phyloP scores from a whole-genome alignment of 2,888 invertebrate genomes.

The Drosophila aldrichi region DNA sequence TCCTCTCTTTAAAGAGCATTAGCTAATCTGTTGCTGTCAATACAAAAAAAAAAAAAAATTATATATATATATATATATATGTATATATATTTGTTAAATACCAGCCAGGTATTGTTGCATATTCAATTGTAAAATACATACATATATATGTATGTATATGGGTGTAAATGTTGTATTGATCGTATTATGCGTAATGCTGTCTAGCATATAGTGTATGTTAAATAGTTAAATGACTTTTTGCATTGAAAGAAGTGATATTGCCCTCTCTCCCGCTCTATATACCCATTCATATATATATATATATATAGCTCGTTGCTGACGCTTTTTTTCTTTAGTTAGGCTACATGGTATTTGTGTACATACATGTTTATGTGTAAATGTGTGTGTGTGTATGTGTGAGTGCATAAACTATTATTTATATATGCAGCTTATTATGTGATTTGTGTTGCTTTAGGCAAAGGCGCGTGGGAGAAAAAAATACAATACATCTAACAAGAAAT shows the following conservation, averaged over 20 bases:
- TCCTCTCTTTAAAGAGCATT: conserved; percentile 43
- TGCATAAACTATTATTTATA: conserved; percentile 39
- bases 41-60: conserved; percentile 37
- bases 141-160: conserved; percentile 31
- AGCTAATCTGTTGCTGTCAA: conserved; percentile 53
- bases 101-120: conserved; percentile 43
- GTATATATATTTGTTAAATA: conserved; percentile 29
- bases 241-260: conserved; percentile 50
- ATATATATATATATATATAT: background rate
- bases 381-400: conserved; percentile 13
- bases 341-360: conserved; percentile 48
- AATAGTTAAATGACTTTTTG: conserved; percentile 58
- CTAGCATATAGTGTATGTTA: conserved; percentile 29
- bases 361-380: conserved; percentile 22
- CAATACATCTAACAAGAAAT: conserved; percentile 79
- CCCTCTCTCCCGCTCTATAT: conserved; percentile 16
- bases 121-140: conserved; percentile 52
- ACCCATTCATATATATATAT: background rate
- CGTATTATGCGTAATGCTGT: conserved; percentile 17
- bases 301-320: conserved; percentile 32
- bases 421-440: conserved; percentile 40
- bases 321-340: conserved; percentile 46
- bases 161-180: conserved; percentile 37
- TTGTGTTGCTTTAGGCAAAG: conserved; percentile 62
- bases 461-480: conserved; percentile 69